Base-by-base conservation (phyloP, 1,140 invertebrate genomes). In the Drosophila setifemur region DNA sequence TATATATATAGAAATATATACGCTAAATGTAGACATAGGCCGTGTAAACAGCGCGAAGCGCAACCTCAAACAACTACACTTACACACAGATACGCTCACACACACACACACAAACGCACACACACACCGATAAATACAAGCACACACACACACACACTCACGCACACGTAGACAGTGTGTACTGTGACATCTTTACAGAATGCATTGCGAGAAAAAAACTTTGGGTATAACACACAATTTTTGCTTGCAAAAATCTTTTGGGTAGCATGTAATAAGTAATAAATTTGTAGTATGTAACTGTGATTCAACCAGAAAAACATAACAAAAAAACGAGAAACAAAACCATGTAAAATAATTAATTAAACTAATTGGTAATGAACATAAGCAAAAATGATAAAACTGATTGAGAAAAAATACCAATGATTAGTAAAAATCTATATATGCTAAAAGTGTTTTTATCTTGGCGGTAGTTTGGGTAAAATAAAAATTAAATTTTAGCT, bases 231-330 rank as follows among this genome's bases (percentile, higher is more conserved):
- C n/a, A 68, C 39, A 54, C n/a, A 54, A 55, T 70, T 70, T 71
- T 73, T 83, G 73, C 63, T 71, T 85, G 73, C 78, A 77, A 67
- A 72, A 71, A 64, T 64, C 54, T 73, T 68, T 73, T 73, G 68
- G 68, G 68, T 83, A 83, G 79, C 61, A 52, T 83, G 73, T 64
- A 64, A 64, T 64, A 71, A 66, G 55, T 74, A 83, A 85, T 85
- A 85, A 78, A 79, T 78, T 79, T 85, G 68, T 83, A 85, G 79
- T 79, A 83, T 83, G 79, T 83, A 83, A 83, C 79, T 83, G 79
- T 83, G 79, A 83, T 83, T 83, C 58, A 82, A 82, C 58, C 58
- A 63, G 58, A 60, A 73, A 77, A 70, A 77, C 39, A 61, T 52
- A 50, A 63, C 39, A 67, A 68, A n/a, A n/a, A n/a, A n/a, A n/a